phyloP scores from a whole-genome alignment of 2,797 vertebrate genomes.

The Sebastes oblongus region DNA sequence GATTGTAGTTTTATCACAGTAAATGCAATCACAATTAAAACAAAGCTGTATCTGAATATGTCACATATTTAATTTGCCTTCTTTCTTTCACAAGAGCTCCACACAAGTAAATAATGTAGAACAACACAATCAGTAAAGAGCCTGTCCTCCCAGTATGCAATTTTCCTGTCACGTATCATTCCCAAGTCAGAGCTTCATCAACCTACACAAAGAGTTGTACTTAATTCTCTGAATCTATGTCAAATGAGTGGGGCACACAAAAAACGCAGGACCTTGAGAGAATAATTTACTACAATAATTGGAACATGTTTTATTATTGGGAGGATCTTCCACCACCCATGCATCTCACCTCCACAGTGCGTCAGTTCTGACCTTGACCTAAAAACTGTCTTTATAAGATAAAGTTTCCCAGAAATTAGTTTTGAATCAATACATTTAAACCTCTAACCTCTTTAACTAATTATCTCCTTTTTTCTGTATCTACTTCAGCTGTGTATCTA shows the following conservation, averaged over 20 bases:
- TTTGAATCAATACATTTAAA: constrained; percentile 50
- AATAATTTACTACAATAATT: constrained; percentile 78
- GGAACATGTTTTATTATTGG: constrained; percentile 75
- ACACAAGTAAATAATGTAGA: neutral
- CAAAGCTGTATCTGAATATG: constrained; percentile 12
- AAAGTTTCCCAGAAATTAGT: constrained; percentile 45
- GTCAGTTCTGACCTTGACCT: constrained; percentile 74
- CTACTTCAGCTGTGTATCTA: neutral
- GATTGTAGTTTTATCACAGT: constrained; percentile 13
- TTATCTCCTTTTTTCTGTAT: constrained; percentile 22
- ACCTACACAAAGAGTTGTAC: constrained; percentile 36
- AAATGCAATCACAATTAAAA: constrained; percentile 30
- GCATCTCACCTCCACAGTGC: constrained; percentile 45
- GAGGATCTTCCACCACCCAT: constrained; percentile 55
- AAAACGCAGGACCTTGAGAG: constrained; percentile 70
- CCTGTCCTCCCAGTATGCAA: neutral
- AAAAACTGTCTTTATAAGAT: constrained; percentile 44
- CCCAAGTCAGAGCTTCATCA: constrained; percentile 20
- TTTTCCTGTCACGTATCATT: constrained; percentile 12
- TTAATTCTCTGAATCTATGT: constrained; percentile 74
- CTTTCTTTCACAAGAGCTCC: neutral
- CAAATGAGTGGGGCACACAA: constrained; percentile 67
- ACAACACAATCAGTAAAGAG: neutral
- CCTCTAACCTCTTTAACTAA: constrained; percentile 42
- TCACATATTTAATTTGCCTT: constrained; percentile 17